Base-by-base conservation (phyloP, 2,113 vertebrate species). In the Myodes glareolus region DNA sequence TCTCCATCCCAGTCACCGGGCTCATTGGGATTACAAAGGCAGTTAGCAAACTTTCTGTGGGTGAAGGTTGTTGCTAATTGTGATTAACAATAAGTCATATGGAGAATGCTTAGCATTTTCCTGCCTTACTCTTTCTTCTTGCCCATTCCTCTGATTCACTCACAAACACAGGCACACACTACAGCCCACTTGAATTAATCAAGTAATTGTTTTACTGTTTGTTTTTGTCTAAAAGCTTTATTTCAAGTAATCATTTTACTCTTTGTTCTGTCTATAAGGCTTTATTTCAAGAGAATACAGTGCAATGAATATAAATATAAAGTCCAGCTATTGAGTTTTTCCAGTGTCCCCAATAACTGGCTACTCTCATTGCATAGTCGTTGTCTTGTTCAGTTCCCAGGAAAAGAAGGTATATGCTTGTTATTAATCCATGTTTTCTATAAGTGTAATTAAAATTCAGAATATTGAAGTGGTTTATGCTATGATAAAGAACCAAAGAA, bases 391-490 rank as follows among this genome's bases (percentile, higher is more conserved):
- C 27, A 87, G 50, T 70, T 25, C 70, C 45, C 29, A 77, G 50
- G 13, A 94, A n/a, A 2, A 39, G 14, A 73, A 86, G 67, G 4
- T 29, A 45, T 3, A 61, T 50, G 4, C 1, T 61, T 47, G 3
- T 67, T 89, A 84, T 50, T 88, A 89, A 77, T 86, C 42, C 10
- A 21, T 86, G 2, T 7, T 36, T 96, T 80, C 25, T 14, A 65
- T 19, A 96, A 77, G 70, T 84, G 3, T 86, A 76, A 70, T 16
- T 61, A 31, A 95, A 95, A 70, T 81, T 95, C 47, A 89, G 55
- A 90, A 33, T 47, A 70, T 6, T 70, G 86, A 58, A 94, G 47
- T n/a, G 68, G 70, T 72, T 45, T 76, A 17, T 80, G 33, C 10
- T 5, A 91, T 50, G 12, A 82, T 12, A 81, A 47, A 91, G 90